These are phyloP conservation scores for Dendrolimus pini DNA, from an alignment of 2,888 invertebrate species.

Conservation along the genomic window DNA sequence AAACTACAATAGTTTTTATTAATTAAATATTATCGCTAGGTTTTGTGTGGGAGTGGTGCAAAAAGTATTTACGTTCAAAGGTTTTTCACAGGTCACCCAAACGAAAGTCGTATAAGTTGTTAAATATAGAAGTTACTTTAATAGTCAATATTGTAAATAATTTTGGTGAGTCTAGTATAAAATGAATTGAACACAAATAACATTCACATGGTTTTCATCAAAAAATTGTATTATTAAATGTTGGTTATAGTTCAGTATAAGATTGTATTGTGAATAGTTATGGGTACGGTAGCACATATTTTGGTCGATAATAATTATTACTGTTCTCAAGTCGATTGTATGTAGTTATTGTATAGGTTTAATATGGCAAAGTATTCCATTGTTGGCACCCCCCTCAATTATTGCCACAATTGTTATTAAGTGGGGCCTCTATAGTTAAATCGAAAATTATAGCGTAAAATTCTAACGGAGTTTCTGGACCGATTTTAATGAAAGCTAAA, in stretches of 20 bases:
- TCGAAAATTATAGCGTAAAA: too few species aligned
- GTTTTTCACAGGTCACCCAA: constrained; percentile 62
- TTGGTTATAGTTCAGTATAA: background rate
- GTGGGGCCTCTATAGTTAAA: too few species aligned
- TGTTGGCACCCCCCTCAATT: too few species aligned
- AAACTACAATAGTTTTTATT: too few species aligned
- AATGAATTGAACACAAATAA: background rate
- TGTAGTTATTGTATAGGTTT: too few species aligned
- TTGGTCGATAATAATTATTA: background rate
- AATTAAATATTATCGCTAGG: too few species aligned
- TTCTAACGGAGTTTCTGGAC: too few species aligned
- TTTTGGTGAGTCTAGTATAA: constrained; percentile 47
- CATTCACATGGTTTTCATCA: background rate
- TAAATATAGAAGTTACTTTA: constrained; percentile 39
- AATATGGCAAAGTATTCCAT: too few species aligned
- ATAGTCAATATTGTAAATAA: constrained; percentile 36
- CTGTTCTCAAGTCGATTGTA: background rate
- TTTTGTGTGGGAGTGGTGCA: too few species aligned
- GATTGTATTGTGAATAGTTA: background rate
- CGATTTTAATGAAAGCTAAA: too few species aligned
- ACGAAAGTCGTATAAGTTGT: constrained; percentile 59
- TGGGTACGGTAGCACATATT: background rate
- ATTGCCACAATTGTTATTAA: too few species aligned
- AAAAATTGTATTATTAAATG: background rate
- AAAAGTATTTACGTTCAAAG: background rate